phyloP scores from a whole-genome alignment of 2,113 vertebrate genomes.

The Danio rerio region GRCz12tu NC_133182.1:30437001-30437500 shows the following conservation, averaged over 20 bases:
- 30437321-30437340: background rate
- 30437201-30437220: too few relatives aligned
- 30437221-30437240: too few relatives aligned
- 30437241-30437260: too few relatives aligned
- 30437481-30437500: background rate
- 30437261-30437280: too few relatives aligned
- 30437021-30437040: background rate
- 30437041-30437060: background rate
- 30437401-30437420: background rate
- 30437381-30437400: background rate
- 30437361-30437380: background rate
- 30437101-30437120: background rate
- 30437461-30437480: background rate
- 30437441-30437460: background rate
- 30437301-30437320: too few relatives aligned
- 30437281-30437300: too few relatives aligned
- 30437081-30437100: conserved; percentile 13
- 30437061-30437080: conserved; percentile 14
- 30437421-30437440: background rate
- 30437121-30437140: background rate
- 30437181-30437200: too few relatives aligned
- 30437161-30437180: background rate
- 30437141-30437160: background rate
- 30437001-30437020: conserved; percentile 19
- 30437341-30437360: background rate